A percentile compares a stretch with the other conserved stretches of the same genome.
phyloP scores from a whole-genome alignment of 1,140 invertebrate species.

The Drosophila biarmipes region DNA sequence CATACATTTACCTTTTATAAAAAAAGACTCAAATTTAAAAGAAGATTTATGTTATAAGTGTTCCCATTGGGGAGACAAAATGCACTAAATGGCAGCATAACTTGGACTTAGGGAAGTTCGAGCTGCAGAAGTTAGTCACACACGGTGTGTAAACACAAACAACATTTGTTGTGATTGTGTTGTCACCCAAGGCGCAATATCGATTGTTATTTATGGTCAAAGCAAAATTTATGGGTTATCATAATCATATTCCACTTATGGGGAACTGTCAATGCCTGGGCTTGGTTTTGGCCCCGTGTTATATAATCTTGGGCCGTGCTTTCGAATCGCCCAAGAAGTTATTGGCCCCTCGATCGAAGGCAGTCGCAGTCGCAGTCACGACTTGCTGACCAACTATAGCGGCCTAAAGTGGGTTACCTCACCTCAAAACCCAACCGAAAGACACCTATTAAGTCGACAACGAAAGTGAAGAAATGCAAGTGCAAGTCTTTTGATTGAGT shows the following conservation, averaged over 20 bases:
- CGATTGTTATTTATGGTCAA: slow-evolving; percentile 32
- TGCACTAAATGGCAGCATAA: background rate
- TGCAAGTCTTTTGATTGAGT: slow-evolving; percentile 33
- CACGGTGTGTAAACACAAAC: background rate
- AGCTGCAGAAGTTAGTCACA: slow-evolving; percentile 4
- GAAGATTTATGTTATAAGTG: background rate
- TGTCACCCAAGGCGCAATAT: slow-evolving; percentile 29
- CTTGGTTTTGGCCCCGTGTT: slow-evolving; percentile 20
- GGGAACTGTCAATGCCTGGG: slow-evolving; percentile 43
- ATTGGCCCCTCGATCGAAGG: slow-evolving; percentile 34
- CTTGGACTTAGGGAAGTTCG: slow-evolving; percentile 5
- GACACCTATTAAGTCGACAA: slow-evolving; percentile 9
- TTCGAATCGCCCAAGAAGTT: slow-evolving; percentile 49
- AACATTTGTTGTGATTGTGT: slow-evolving; percentile 16
- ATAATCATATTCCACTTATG: slow-evolving; percentile 42
- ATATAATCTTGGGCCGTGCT: slow-evolving; percentile 52
- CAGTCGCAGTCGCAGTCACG: slow-evolving; percentile 36
- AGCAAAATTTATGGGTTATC: slow-evolving; percentile 42
- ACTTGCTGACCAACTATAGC: slow-evolving; percentile 40
- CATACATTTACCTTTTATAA: no score
- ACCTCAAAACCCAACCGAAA: background rate
- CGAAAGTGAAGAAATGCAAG: slow-evolving; percentile 70
- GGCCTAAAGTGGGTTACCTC: slow-evolving; percentile 29
- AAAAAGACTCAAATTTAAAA: background rate
- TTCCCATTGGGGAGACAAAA: background rate